Evolutionary conservation across 2,797 vertebrate species (phyloP), one percentile per base, ranked within the genome.

Genomic region (Melanogrammus aeglefinus): DNA sequence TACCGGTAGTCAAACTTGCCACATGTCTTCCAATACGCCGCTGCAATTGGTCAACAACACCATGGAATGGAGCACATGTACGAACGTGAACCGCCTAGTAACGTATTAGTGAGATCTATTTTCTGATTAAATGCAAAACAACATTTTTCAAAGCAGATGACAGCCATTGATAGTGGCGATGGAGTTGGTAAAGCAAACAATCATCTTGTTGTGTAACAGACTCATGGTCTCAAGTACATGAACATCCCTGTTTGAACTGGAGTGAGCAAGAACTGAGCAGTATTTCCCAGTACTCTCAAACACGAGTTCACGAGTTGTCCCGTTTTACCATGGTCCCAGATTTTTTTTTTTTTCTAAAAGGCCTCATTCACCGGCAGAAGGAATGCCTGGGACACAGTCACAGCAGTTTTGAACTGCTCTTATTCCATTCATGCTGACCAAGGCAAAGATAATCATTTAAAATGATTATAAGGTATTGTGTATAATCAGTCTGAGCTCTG

Each of bases 371-470:
- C 73, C 36, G 24, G 35, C 66, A 31, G 79, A 27, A 73, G 79
- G 74, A 57, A 35, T 83, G 72, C 69, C 44, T 77, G 76, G 7
- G 77, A 75, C 51, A 78, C 81, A 85, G 75, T 79, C 86, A 79
- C 77, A 79, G 80, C 57, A 69, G 77, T 36, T 81, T 66, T 73
- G 10, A 21, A 21, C 27, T 36, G 47, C 24, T 39, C 87, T 76
- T 76, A 82, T 57, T 76, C 18, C 63, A 78, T 80, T 81, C 33
- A 78, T 77, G 81, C 80, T 33, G 31, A 84, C 74, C 76, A 77
- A 16, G 18, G 33, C 39, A 44, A 16, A 12, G 27, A 81, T 72
- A 18, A 16, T 72, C 35, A 36, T 36, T 36, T 36, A 0, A 36
- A 36, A 36, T 36, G 35, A 36, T 36, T 36, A 39, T 18, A 57